Evolutionary conservation across 2,797 vertebrate genomes (phyloP), one percentile per base, ranked within the genome.

Genomic region (Percopsis omiscomaycus): DNA sequence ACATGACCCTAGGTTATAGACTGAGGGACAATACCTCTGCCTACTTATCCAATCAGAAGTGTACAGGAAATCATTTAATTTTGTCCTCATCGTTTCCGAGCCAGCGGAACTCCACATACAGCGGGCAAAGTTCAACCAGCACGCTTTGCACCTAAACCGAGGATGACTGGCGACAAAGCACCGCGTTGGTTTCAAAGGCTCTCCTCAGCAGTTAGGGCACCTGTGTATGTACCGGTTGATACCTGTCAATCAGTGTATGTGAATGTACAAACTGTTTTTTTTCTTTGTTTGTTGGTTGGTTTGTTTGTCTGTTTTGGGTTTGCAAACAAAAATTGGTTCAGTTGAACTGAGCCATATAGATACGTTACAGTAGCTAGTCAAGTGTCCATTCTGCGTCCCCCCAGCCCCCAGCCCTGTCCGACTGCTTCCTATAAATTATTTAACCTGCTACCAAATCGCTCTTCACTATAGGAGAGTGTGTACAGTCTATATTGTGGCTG

Each of bases 241-340:
- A 77, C 77, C 79, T 85, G 81, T 87, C 82, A 86, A 79, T 80
- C 74, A 71, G 67, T 87, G 79, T 91, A 77, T 89, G 90, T 92
- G 91, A 92, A 91, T 91, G 89, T 92, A 91, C 84, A 86, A 86
- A 84, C 55, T 61, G 64, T 74, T 51, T 75, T 65, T 78, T 78
- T 82, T 63, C 67, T 63, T 64, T 16, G 11, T 74, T 52, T 75
- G 28, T 70, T 69, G 68, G 8, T 69, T 28, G 55, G 29, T 77
- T 66, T 70, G 61, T 88, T 11, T 63, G 57, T 82, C 55, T 86
- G 10, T 78, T 82, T 84, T 74, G 68, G 77, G 84, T 84, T 74
- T 82, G 67, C 77, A 61, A 78, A 73, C 74, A 74, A 69, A 83
- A 69, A 68, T 56, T 65, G 71, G 66, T 78, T 88, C 86, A 81